These are phyloP conservation scores for Pantherophis alleghaniensis DNA, from an alignment of 2,797 vertebrate genomes.

Conservation along the genomic window DNA sequence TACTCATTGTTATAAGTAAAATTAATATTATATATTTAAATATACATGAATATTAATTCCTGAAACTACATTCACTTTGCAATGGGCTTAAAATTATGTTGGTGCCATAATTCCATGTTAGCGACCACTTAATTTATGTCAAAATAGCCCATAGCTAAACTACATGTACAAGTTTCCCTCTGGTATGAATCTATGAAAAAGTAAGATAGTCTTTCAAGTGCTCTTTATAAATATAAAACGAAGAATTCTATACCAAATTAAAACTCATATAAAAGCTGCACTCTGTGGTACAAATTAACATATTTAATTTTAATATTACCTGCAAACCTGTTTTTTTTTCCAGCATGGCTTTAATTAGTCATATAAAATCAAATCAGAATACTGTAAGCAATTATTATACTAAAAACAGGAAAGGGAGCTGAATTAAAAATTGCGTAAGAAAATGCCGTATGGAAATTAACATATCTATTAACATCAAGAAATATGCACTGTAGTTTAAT, in stretches of 20 bases:
- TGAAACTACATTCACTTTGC: conserved; percentile 51
- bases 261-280: conserved; percentile 76
- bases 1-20: background rate
- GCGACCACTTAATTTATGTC: conserved; percentile 71
- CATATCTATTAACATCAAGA: conserved; percentile 73
- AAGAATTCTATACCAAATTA: conserved; percentile 80
- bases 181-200: conserved; percentile 71
- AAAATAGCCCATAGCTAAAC: conserved; percentile 74
- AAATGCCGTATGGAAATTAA: conserved; percentile 76
- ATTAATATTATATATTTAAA: conserved; percentile 64
- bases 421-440: conserved; percentile 77
- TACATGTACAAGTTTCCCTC: conserved; percentile 71
- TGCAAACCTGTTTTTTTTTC: conserved; percentile 76
- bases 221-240: conserved; percentile 73
- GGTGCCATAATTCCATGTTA: conserved; percentile 50
- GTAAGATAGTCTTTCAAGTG: conserved; percentile 73
- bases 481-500: conserved; percentile 70
- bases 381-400: conserved; percentile 79
- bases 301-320: conserved; percentile 83
- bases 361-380: conserved; percentile 75
- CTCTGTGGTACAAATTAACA: conserved; percentile 78
- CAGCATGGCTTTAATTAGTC: conserved; percentile 75
- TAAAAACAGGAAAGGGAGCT: conserved; percentile 72
- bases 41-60: conserved; percentile 57
- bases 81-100: conserved; percentile 44